Evolutionary conservation across 2,797 vertebrate species (phyloP).

Genomic region (Chaetodon trifasciatus): DNA sequence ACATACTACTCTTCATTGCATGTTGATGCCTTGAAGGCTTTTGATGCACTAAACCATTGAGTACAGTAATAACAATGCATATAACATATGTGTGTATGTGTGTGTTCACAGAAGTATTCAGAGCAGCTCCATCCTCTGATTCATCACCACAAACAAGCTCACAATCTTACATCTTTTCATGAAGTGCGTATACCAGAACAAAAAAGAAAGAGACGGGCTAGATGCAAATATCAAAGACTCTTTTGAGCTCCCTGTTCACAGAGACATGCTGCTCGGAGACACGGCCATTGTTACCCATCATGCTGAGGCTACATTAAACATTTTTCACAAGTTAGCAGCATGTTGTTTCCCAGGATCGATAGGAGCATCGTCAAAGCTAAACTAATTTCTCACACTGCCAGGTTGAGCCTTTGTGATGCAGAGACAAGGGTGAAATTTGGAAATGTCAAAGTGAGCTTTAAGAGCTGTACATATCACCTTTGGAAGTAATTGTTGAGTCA

Average conservation of each 20-base stretch:
- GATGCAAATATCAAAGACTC: constrained; percentile 46
- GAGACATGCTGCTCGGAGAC: constrained; percentile 11
- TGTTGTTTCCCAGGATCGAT: constrained; percentile 38
- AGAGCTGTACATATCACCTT: constrained; percentile 42
- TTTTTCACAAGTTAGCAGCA: constrained; percentile 26
- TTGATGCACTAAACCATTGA: constrained; percentile 8
- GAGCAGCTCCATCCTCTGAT: constrained; percentile 32
- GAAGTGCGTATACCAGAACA: constrained; percentile 3
- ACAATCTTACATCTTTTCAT: constrained; percentile 15
- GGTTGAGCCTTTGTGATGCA: background rate
- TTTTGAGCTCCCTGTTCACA: constrained; percentile 27
- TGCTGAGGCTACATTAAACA: constrained; percentile 27
- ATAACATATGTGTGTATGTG: constrained; percentile 1
- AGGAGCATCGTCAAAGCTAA: constrained; percentile 18
- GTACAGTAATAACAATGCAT: constrained; percentile 4
- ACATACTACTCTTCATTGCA: constrained; percentile 23
- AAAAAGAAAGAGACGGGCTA: constrained; percentile 2
- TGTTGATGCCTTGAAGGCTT: constrained; percentile 15
- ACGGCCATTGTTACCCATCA: background rate
- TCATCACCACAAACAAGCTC: constrained; percentile 26
- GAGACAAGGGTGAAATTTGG: constrained; percentile 22
- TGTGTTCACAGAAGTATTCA: constrained; percentile 14
- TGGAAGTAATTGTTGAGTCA: constrained; percentile 40
- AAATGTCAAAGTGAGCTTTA: constrained; percentile 57
- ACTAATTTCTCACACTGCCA: constrained; percentile 17